These are phyloP conservation scores for Craniophora ligustri DNA, from an alignment of 2,888 invertebrate species.

Conservation along the genomic window DNA sequence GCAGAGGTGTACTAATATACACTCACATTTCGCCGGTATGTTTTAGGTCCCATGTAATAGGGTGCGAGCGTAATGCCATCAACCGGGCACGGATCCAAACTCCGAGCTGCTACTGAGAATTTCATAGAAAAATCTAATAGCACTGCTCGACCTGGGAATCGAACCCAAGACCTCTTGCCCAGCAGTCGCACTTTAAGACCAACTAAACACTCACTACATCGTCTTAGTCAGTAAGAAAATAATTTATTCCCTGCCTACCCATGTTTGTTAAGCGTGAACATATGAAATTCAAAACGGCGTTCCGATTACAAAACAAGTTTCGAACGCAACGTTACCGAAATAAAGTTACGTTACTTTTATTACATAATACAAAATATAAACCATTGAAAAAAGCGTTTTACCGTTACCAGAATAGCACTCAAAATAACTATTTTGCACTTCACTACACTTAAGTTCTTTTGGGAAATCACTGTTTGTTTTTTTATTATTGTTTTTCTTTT, in stretches of 20 bases:
- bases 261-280: conserved; percentile 15
- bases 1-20: too few species aligned
- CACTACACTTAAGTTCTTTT: conserved; percentile 40
- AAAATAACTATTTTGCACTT: conserved; percentile 27
- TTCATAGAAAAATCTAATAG: too few species aligned
- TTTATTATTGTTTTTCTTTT: conserved; percentile 8
- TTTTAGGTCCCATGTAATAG: too few species aligned
- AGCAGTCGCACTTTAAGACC: too few species aligned
- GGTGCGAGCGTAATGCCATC: too few species aligned
- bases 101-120: too few species aligned
- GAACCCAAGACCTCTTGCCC: too few species aligned
- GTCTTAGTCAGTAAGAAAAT: too few species aligned
- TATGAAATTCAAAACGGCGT: conserved; percentile 29
- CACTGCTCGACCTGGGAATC: too few species aligned
- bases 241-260: conserved; percentile 13
- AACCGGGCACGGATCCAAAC: too few species aligned
- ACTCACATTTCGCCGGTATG: too few species aligned
- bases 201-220: too few species aligned
- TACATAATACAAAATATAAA: conserved; percentile 6
- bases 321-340: conserved; percentile 46
- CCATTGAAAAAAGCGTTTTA: background rate
- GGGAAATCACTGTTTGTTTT: conserved; percentile 29
- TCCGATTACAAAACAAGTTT: conserved; percentile 49
- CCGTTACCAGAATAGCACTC: conserved; percentile 22
- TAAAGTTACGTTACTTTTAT: conserved; percentile 37